Percentiles rank a stretch among this genome's conserved stretches.
These are phyloP conservation scores for Camelus dromedarius DNA, from an alignment of 2,113 vertebrate genomes.

Conservation along the genomic window DNA sequence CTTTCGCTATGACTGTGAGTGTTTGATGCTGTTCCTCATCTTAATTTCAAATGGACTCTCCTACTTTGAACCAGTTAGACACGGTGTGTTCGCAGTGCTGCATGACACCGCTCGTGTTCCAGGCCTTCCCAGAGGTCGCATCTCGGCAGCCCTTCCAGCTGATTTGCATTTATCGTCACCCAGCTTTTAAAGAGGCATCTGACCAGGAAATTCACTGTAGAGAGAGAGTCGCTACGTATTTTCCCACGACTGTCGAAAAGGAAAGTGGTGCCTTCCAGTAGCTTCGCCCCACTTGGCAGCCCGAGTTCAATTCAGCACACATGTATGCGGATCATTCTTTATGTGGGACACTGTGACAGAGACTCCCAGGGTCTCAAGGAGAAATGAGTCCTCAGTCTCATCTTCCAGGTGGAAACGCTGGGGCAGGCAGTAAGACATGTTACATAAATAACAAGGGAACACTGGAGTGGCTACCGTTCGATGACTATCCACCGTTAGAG, in stretches of 20 bases:
- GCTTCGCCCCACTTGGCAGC: background rate
- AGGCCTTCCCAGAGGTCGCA: background rate
- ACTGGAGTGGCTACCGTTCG: background rate
- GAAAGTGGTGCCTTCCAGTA: background rate
- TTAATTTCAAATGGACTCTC: constrained; percentile 57
- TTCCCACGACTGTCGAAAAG: background rate
- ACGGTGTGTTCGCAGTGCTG: background rate
- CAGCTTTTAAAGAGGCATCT: constrained; percentile 52
- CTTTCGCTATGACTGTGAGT: background rate
- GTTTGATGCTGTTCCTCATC: constrained; percentile 25
- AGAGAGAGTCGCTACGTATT: background rate
- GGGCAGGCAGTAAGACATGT: background rate
- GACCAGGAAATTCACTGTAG: background rate
- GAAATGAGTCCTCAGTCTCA: background rate
- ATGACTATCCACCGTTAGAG: background rate
- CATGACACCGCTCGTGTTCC: background rate
- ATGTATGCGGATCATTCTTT: background rate
- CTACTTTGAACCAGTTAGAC: background rate
- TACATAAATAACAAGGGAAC: background rate
- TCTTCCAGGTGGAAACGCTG: background rate
- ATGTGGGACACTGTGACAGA: background rate
- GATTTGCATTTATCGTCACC: constrained; percentile 50
- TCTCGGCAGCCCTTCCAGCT: constrained; percentile 49
- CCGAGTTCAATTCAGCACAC: background rate
- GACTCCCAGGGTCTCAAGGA: background rate